A percentile compares a stretch with the other conserved stretches of the same genome.
These are phyloP conservation scores for Cyrtodaria siliqua DNA, from an alignment of 2,888 invertebrate species.

Conservation along the genomic window DNA sequence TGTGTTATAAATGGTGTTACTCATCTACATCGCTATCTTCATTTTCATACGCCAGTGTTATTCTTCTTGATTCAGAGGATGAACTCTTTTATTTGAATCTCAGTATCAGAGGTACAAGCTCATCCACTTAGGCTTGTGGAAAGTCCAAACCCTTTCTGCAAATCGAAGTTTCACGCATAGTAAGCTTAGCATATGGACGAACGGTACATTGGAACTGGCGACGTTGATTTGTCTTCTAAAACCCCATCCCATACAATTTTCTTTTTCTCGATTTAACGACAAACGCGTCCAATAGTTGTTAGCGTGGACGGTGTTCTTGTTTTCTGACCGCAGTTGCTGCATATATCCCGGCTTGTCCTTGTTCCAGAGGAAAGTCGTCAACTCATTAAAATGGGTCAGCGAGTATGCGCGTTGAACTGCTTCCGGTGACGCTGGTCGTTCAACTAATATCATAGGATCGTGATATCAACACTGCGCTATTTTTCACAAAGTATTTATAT, in stretches of 20 bases:
- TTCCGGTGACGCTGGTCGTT: conserved; percentile 76
- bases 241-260: conserved; percentile 80
- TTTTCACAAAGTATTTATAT: conserved; percentile 73
- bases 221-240: conserved; percentile 65
- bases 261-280: conserved; percentile 74
- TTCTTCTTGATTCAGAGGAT: conserved; percentile 1
- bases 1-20: conserved; percentile 71
- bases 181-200: conserved; percentile 72
- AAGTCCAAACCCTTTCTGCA: conserved; percentile 74
- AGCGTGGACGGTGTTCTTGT: conserved; percentile 74
- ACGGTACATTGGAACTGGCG: conserved; percentile 74
- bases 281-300: conserved; percentile 81
- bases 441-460: conserved; percentile 80
- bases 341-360: conserved; percentile 75
- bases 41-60: conserved; percentile 21
- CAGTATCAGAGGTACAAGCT: conserved; percentile 40
- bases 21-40: conserved; percentile 57
- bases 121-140: conserved; percentile 72
- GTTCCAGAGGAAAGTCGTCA: conserved; percentile 36
- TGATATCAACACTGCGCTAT: conserved; percentile 72
- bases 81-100: conserved; percentile 15
- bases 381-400: conserved; percentile 53
- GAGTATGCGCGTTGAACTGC: conserved; percentile 57
- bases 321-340: conserved; percentile 71
- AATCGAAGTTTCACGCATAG: conserved; percentile 68